phyloP scores from a whole-genome alignment of 1,140 invertebrate species.

The Pinna nobilis region DNA sequence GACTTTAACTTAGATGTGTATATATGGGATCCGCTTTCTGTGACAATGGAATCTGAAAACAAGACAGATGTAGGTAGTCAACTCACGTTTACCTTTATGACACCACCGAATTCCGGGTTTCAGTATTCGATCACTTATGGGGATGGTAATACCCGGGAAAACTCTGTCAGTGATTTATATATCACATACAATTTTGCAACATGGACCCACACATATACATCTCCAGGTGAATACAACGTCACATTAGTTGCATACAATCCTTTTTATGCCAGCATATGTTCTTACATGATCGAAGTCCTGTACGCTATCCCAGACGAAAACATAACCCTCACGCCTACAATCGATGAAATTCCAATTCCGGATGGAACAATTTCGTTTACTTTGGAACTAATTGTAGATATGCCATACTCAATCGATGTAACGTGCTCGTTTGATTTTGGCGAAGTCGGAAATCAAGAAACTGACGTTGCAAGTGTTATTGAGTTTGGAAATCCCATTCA shows the following conservation, averaged over 20 bases:
- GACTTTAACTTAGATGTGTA: background rate
- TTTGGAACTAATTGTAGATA: constrained; percentile 10
- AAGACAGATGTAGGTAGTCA: background rate
- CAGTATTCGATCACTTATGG: constrained; percentile 20
- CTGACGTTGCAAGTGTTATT: constrained; percentile 10
- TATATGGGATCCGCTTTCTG: constrained; percentile 17
- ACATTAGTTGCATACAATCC: constrained; percentile 39
- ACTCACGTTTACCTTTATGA: constrained; percentile 17
- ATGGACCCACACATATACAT: constrained; percentile 12
- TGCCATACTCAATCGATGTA: constrained; percentile 18
- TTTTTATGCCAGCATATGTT: constrained; percentile 21
- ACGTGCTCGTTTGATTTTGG: constrained; percentile 29
- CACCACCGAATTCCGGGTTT: constrained; percentile 13
- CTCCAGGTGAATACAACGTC: constrained; percentile 13
- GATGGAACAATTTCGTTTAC: constrained; percentile 31
- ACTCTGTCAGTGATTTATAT: background rate
- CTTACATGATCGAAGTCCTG: constrained; percentile 14
- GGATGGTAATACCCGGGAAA: constrained; percentile 1
- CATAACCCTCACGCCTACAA: constrained; percentile 12
- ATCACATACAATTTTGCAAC: background rate
- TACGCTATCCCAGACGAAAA: constrained; percentile 4
- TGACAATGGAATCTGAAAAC: background rate
- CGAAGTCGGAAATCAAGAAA: constrained; percentile 4
- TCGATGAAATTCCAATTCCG: constrained; percentile 22
- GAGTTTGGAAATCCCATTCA: constrained; percentile 3